Percentiles rank a stretch among this genome's conserved stretches.
Conservation (phyloP, 2,888 invertebrate genomes). For the Bursaphelenchus okinawaensis region DNA sequence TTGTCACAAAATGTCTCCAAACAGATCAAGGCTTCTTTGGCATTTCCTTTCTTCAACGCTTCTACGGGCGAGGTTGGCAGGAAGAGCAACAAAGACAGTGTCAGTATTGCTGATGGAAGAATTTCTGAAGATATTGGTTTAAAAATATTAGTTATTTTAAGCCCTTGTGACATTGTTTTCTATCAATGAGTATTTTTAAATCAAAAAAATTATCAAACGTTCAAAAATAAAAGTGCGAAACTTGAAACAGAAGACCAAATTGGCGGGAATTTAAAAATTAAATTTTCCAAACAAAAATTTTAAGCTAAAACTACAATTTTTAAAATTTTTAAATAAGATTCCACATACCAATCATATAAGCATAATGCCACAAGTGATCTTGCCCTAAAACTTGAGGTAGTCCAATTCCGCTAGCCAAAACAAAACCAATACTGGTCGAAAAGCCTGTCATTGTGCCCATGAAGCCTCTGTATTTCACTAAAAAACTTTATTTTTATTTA, state of each 20-base stretch:
- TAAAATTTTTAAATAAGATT: too few relatives aligned
- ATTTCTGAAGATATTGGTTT: slow-evolving; percentile 21
- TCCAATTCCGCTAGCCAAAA: slow-evolving; percentile 34
- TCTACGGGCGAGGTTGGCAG: slow-evolving; percentile 34
- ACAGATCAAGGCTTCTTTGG: slow-evolving; percentile 29
- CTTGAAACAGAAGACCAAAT: too few relatives aligned
- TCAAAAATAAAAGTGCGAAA: too few relatives aligned
- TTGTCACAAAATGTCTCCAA: slow-evolving; percentile 24
- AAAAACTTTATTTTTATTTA: too few relatives aligned
- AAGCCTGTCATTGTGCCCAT: slow-evolving; percentile 46
- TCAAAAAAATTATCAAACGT: too few relatives aligned
- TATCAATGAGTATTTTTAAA: too few relatives aligned
- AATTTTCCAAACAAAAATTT: too few relatives aligned
- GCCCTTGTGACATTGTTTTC: too few relatives aligned
- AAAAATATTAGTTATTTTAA: not conserved
- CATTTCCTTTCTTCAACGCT: slow-evolving; percentile 28
- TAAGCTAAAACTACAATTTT: too few relatives aligned
- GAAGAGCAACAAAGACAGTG: slow-evolving; percentile 14
- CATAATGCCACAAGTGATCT: slow-evolving; percentile 34
- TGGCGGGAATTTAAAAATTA: too few relatives aligned
- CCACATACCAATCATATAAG: slow-evolving; percentile 34
- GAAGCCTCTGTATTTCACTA: slow-evolving; percentile 35
- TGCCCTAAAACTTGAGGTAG: slow-evolving; percentile 40
- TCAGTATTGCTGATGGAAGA: slow-evolving; percentile 24
- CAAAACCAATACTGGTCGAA: slow-evolving; percentile 41